These are phyloP conservation scores for Cheilosia scutellata DNA, from an alignment of 2,888 invertebrate species.

Conservation along the genomic window DNA sequence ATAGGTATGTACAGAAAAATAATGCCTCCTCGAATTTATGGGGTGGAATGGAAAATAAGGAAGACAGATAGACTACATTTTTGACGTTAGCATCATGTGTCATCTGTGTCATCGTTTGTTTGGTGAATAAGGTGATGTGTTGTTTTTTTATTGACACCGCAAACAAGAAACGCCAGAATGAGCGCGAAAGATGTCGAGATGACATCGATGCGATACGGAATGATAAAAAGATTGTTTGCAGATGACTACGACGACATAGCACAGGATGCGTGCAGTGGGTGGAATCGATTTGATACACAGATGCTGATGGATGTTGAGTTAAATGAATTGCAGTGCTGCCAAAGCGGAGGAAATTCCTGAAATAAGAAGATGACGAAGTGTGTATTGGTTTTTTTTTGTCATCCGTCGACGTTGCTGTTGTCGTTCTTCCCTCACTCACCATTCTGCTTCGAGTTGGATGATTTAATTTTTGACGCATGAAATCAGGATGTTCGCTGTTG, in stretches of 20 bases:
- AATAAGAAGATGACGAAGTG: slow-evolving; percentile 16
- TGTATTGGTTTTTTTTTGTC: slow-evolving; percentile 9
- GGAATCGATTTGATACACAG: slow-evolving; percentile 74
- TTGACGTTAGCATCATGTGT: slow-evolving; percentile 69
- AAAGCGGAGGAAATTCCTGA: slow-evolving; percentile 55
- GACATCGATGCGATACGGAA: slow-evolving; percentile 53
- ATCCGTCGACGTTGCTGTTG: neutral
- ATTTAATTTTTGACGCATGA: slow-evolving; percentile 73
- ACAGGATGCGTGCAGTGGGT: slow-evolving; percentile 53
- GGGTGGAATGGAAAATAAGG: slow-evolving; percentile 57
- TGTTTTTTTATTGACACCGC: slow-evolving; percentile 64
- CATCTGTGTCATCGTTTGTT: slow-evolving; percentile 65
- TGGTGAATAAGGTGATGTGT: slow-evolving; percentile 51
- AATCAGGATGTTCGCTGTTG: slow-evolving; percentile 35
- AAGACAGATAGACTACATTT: slow-evolving; percentile 53
- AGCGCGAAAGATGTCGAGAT: slow-evolving; percentile 25
- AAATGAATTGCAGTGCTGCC: slow-evolving; percentile 69
- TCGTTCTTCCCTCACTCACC: slow-evolving; percentile 29
- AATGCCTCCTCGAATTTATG: slow-evolving; percentile 40
- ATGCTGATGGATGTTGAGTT: slow-evolving; percentile 74
- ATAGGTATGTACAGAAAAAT: neutral
- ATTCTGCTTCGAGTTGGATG: slow-evolving; percentile 52
- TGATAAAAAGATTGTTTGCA: slow-evolving; percentile 67
- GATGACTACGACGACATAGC: slow-evolving; percentile 40
- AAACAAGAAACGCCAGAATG: slow-evolving; percentile 34